Evolutionary conservation across 2,888 invertebrate species (phyloP), one percentile per base, ranked within the genome.

Genomic region (Nomada fucata): DNA sequence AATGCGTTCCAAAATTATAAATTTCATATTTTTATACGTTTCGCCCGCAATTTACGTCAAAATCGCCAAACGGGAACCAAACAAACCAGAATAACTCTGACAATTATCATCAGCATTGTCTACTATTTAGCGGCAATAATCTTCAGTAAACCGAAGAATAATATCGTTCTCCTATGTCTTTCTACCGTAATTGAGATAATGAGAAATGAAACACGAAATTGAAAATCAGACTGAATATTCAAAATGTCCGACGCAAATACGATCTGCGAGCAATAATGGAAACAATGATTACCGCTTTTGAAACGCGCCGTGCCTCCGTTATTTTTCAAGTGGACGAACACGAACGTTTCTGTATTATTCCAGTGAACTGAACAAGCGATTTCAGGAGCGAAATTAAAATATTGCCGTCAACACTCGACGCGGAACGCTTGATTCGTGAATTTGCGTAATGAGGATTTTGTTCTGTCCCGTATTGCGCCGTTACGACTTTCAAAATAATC

Each of bases 391-490:
- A 76, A 77, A 78, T 73, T 20, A 53, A 67, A 47, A 67, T 67
- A 29, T 78, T 68, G 60, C 15, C 36, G 13, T n/a, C 42, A 60
- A 47, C 44, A 55, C 44, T 65, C 61, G 60, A 18, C 23, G 20
- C 26, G 26, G 36, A 18, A 47, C 36, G 23, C 26, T 47, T 13
- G 47, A 44, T 57, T 5, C 53, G 47, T 4, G 15, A 36, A 47
- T 20, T n/a, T 68, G 73, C 63, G 81, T 77, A 86, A 85, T 76
- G 81, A 86, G 81, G 60, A 79, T 85, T 79, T 79, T 68, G 72
- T 65, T 74, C 26, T 47, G 63, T 52, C 9, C 23, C 57, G 26
- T 42, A 29, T 26, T 52, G 69, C 64, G 47, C 63, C 52, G 26
- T 60, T 36, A 23, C 63, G 26, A 64, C 36, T 67, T 59, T 64